Evolutionary conservation across 2,113 vertebrate species (phyloP).

Genomic region (Charina bottae): DNA sequence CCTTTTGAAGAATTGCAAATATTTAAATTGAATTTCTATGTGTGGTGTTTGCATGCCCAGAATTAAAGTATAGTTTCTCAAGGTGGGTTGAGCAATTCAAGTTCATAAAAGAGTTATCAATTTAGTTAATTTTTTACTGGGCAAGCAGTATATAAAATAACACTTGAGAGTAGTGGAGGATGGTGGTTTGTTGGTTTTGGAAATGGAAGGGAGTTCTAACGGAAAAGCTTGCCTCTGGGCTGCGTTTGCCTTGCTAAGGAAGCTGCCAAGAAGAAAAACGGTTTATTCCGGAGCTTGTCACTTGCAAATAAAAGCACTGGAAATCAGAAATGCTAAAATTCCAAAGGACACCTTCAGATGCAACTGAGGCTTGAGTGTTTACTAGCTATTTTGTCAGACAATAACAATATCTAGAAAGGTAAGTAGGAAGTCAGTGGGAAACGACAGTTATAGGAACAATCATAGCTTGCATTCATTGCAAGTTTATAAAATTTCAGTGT

Average conservation of each 20-base stretch:
- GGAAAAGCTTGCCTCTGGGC: not conserved
- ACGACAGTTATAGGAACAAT: not conserved
- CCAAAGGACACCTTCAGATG: not conserved
- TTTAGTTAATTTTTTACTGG: not conserved
- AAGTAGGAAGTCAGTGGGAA: not conserved
- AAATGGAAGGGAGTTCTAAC: not conserved
- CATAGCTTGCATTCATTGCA: not conserved
- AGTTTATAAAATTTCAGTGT: not conserved
- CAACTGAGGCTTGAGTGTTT: not conserved
- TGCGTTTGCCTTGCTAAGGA: not conserved
- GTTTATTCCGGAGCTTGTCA: not conserved
- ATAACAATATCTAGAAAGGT: not conserved
- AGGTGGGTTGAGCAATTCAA: not conserved
- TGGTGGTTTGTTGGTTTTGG: not conserved
- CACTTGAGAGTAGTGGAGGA: not conserved
- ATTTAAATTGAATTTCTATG: not conserved
- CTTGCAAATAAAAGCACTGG: not conserved
- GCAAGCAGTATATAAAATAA: not conserved
- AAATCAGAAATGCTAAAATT: not conserved
- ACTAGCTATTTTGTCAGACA: not conserved
- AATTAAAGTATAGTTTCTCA: not conserved
- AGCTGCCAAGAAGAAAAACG: not conserved
- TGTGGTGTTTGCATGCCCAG: too few relatives aligned
- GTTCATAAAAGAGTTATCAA: conserved; percentile 2
- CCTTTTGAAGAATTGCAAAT: not conserved